These are phyloP conservation scores for Tychaedon coryphoeus DNA, from an alignment of 2,113 vertebrate genomes.

Conservation along the genomic window DNA sequence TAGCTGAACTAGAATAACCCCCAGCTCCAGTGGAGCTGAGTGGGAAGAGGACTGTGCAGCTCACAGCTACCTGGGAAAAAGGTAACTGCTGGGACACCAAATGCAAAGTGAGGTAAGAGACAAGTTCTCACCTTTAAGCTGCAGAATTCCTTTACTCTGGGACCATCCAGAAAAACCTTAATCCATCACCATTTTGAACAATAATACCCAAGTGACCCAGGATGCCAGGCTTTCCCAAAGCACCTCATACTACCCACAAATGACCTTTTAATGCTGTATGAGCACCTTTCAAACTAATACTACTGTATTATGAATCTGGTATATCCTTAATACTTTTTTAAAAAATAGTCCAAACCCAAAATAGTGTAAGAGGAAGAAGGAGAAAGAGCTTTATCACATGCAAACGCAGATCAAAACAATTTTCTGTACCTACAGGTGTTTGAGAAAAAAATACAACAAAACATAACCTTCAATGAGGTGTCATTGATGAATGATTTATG, in stretches of 20 bases:
- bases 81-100: not conserved
- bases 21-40: not conserved
- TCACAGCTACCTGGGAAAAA: not conserved
- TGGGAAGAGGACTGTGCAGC: not conserved
- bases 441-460: not conserved
- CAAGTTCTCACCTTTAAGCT: not conserved
- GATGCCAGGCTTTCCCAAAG: not conserved
- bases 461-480: not conserved
- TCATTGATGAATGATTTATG: constrained; percentile 22
- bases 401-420: not conserved
- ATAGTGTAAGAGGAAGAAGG: not conserved
- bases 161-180: not conserved
- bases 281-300: not conserved
- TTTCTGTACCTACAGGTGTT: not conserved
- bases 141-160: not conserved
- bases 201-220: fast-evolving
- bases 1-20: not conserved
- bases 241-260: not conserved
- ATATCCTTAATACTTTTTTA: not conserved
- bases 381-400: not conserved
- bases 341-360: not conserved
- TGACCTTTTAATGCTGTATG: not conserved
- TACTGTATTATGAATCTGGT: not conserved
- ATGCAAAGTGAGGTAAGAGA: not conserved
- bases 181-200: not conserved